Evolutionary conservation across 2,888 invertebrate species (phyloP).

Genomic region (Conops quadrifasciatus): DNA sequence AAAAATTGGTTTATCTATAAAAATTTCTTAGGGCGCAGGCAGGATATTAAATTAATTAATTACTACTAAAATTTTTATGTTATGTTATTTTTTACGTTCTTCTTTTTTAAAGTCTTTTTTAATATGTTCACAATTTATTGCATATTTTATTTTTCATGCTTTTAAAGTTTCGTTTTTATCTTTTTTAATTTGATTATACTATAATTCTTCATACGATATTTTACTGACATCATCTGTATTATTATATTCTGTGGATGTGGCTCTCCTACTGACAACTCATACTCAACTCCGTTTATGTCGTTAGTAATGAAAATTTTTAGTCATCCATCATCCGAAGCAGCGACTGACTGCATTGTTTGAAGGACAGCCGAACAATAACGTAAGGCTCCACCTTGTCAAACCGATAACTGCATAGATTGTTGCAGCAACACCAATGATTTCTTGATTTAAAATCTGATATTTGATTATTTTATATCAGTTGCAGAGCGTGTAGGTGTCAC

Average conservation of each 20-base stretch:
- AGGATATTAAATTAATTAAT: too few species aligned
- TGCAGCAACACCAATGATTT: not conserved
- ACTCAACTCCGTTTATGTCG: conserved; percentile 40
- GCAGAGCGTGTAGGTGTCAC: not conserved
- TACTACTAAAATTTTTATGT: too few species aligned
- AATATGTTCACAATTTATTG: too few species aligned
- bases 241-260: conserved; percentile 34
- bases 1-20: too few species aligned
- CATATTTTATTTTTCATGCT: too few species aligned
- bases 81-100: too few species aligned
- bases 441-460: conserved; percentile 10
- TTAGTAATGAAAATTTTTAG: conserved; percentile 38
- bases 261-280: conserved; percentile 12
- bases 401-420: conserved; percentile 19
- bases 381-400: conserved; percentile 24
- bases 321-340: conserved; percentile 46
- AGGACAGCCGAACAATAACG: conserved; percentile 34
- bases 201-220: conserved; percentile 33
- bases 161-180: too few species aligned
- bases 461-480: conserved; percentile 8
- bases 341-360: conserved; percentile 38
- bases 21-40: too few species aligned
- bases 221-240: conserved; percentile 46
- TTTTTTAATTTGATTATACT: conserved; percentile 21
- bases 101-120: too few species aligned